Evolutionary conservation across 2,113 vertebrate species (phyloP), one percentile per base, ranked within the genome.

Genomic region (Rousettus leschenaultii): DNA sequence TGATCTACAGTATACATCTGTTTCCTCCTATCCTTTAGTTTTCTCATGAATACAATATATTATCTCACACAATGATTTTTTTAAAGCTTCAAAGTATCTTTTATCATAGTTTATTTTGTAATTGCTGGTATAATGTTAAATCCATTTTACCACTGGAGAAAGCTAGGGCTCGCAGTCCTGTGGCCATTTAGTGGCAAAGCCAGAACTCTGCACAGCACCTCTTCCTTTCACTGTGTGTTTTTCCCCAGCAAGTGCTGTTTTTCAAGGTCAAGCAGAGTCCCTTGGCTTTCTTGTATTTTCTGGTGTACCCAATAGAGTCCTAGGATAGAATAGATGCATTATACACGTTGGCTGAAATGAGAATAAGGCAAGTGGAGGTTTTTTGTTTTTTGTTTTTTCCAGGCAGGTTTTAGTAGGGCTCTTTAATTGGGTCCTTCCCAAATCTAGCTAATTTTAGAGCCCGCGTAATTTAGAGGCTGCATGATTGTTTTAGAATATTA

Each of bases 191-290:
- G 18, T 48, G 59, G n/a, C 53, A 43, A 68, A 93, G 66, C 71
- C 89, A 51, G 65, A 51, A 38, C 45, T 18, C 65, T 45, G 0
- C 13, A n/a, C 24, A 55, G 16, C 3, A 0, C 38, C 38, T 74
- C 74, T 59, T 82, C 61, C 61, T 55, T 71, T 61, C n/a, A 13
- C 48, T 66, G 21, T 66, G 5, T 22, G 7, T 61, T 78, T 85
- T 65, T 3, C 83, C 61, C 7, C 7, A 28, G 77, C 86, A 73
- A 35, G 16, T 35, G 28, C 70, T 80, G 53, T 78, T 84, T 93
- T 57, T 86, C 61, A 95, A 83, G 94, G 95, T 93, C 83, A 91
- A 7, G 40, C 78, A 38, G 48, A 91, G 43, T 74, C 77, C 84
- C 12, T 80, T 83, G 65, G 71, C 92, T 73, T 86, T 12, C 18